Base-by-base conservation (phyloP, 2,888 invertebrate species). In the Antitype chi region DNA sequence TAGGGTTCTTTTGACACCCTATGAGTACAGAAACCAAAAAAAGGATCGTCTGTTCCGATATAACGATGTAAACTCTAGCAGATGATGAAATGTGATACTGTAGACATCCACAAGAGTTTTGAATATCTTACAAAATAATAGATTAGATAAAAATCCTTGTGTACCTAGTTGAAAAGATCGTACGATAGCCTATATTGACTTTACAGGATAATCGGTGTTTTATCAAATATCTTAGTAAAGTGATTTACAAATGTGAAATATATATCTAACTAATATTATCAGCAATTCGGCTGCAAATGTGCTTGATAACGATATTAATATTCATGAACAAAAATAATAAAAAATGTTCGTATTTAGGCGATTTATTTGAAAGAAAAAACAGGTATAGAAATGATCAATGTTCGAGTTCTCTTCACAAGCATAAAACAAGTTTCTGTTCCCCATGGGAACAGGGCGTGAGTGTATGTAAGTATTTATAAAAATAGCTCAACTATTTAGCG, bases 221-320 rank as follows among this genome's bases (percentile, higher is more conserved):
- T 76, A 84, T 82, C 78, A 63, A 74, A 78, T 85, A 85, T 78
- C 78, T 70, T 74, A 75, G 70, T 69, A 60, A 70, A 85, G 55
- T 82, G 83, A 84, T 85, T 79, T 78, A 68, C 59, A 66, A 78
- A 82, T 17, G 57, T 81, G 57, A 63, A 20, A 28, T 9, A 47
- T 2, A 67, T 69, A 74, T 70, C 70, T 47, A 25, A 66, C 47
- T 47, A 60, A 69, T 63, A 13, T 78, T 64, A 85, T 84, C 71
- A 64, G 60, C 32, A 60, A 75, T 75, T 85, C 57, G 23, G 55
- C 60, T 63, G 32, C 47, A 73, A 80, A 84, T 81, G 38, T 55
- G n/a, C 7, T 38, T 53, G 81, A 62, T 62, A 76, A 52, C 2
- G 28, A 57, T 32, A 47, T 32, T 23, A 52, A 52, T 17, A 71